A percentile compares a stretch with the other conserved stretches of the same genome.
These are phyloP conservation scores for Tineola bisselliella DNA, from an alignment of 2,888 invertebrate genomes.

Conservation along the genomic window DNA sequence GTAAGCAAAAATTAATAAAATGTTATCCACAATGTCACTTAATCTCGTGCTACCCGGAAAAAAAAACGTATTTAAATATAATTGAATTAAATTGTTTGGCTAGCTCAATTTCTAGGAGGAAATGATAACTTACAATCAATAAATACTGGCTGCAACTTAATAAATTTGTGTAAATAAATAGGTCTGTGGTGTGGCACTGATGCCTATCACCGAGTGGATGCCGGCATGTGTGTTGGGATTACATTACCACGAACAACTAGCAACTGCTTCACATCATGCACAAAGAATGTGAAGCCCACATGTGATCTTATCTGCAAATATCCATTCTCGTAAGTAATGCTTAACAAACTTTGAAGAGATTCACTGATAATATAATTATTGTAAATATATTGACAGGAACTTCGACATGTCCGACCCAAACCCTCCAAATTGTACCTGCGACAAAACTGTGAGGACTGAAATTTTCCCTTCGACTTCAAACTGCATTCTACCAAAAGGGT, in stretches of 20 bases:
- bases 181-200: slow-evolving; percentile 57
- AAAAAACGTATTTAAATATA: too few relatives aligned
- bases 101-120: too few relatives aligned
- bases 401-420: slow-evolving; percentile 52
- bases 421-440: slow-evolving; percentile 48
- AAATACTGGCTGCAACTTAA: background rate
- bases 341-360: background rate
- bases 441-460: slow-evolving; percentile 43
- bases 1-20: too few relatives aligned
- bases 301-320: slow-evolving; percentile 44
- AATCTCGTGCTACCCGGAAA: too few relatives aligned
- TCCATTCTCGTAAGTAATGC: slow-evolving; percentile 38
- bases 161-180: slow-evolving; percentile 18
- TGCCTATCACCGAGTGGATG: slow-evolving; percentile 45
- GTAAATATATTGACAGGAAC: slow-evolving; percentile 29
- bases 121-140: too few relatives aligned
- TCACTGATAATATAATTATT: too few relatives aligned
- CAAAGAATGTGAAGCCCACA: slow-evolving; percentile 23
- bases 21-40: too few relatives aligned
- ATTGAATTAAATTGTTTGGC: too few relatives aligned
- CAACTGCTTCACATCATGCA: slow-evolving; percentile 42
- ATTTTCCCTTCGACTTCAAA: slow-evolving; percentile 52
- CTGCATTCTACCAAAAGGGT: slow-evolving; percentile 54
- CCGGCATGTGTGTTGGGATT: slow-evolving; percentile 50
- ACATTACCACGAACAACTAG: slow-evolving; percentile 46